Conservation (phyloP, 2,888 invertebrate genomes). For the Drosophila buzzatii region DNA sequence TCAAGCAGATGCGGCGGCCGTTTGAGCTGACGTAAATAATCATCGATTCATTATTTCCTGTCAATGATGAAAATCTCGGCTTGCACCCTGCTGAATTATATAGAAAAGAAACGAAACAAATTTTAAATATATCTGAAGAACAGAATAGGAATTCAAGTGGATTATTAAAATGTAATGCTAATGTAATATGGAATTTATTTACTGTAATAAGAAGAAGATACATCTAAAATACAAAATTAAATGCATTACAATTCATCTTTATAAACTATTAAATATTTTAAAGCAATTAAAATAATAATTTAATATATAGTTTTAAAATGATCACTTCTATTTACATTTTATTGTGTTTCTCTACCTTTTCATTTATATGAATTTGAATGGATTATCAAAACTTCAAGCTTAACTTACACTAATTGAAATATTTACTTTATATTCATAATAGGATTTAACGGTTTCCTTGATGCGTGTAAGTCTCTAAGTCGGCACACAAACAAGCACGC, state of each 20-base stretch:
- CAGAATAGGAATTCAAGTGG: not conserved
- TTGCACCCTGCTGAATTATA: conserved; percentile 43
- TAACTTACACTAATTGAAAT: not conserved
- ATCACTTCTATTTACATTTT: too few species aligned
- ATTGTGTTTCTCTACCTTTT: too few species aligned
- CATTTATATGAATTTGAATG: not conserved
- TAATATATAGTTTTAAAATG: too few species aligned
- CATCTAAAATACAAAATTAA: not conserved
- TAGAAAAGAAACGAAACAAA: conserved; percentile 14
- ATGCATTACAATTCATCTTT: too few species aligned
- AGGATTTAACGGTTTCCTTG: conserved; percentile 1
- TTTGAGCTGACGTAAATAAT: conserved; percentile 73
- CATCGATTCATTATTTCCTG: conserved; percentile 78
- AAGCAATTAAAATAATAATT: too few species aligned
- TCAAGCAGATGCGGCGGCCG: conserved; percentile 65
- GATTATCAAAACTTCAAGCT: not conserved
- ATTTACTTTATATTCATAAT: conserved; percentile 20
- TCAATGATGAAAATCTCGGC: conserved; percentile 68
- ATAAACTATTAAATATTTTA: too few species aligned
- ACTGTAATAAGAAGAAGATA: not conserved
- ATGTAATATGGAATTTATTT: not conserved
- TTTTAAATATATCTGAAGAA: not conserved
- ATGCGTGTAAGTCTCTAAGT: conserved; percentile 5
- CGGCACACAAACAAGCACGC: conserved; percentile 9
- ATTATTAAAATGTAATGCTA: not conserved